Evolutionary conservation across 1,140 invertebrate genomes (phyloP), one percentile per base, ranked within the genome.

Genomic region (Hypothenemus hampei): DNA sequence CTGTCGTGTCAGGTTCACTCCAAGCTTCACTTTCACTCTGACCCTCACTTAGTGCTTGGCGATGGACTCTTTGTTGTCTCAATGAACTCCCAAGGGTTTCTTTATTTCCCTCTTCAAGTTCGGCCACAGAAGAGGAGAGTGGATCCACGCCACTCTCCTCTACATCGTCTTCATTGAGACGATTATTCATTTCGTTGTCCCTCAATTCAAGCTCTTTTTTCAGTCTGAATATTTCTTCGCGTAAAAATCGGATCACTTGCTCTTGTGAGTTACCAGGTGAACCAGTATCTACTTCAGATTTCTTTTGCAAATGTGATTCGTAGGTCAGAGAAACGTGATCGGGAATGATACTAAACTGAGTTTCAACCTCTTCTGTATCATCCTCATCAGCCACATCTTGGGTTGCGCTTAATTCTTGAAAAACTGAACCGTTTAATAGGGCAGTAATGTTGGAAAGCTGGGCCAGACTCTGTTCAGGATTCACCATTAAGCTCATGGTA

Each of bases 1-100:
- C 86, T 48, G 79, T 82, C 51, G 86, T 77, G 63, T 92, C 89
- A 0, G 88, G 88, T 66, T 91, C 88, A 0, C 87, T 90, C 82
- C 88, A 91, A 15, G 84, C 82, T 63, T 92, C 89, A 0, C 66
- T 67, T 66, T 91, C 87, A 1, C 85, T 87, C 21, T 80, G 56
- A 3, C 22, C 46, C 7, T 65, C 63, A 35, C 57, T 59, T 4
- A 65, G 37, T n/a, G n/a, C 59, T 64, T 2, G 60, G 57, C 7
- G 62, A 56, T 6, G 64, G 54, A 44, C 45, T 39, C 29, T 59
- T 52, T 3, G 13, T 8, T 5, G 13, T 18, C 6, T 11, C 21
- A 24, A 18, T 43, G 37, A 36, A 37, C n/a, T 16, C 20, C 31
- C 31, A 0, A 26, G 33, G 20, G 40, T 43, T 8, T 45, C 39